Base-by-base conservation (phyloP, 2,888 invertebrate species). In the Cerastoderma edule region DNA sequence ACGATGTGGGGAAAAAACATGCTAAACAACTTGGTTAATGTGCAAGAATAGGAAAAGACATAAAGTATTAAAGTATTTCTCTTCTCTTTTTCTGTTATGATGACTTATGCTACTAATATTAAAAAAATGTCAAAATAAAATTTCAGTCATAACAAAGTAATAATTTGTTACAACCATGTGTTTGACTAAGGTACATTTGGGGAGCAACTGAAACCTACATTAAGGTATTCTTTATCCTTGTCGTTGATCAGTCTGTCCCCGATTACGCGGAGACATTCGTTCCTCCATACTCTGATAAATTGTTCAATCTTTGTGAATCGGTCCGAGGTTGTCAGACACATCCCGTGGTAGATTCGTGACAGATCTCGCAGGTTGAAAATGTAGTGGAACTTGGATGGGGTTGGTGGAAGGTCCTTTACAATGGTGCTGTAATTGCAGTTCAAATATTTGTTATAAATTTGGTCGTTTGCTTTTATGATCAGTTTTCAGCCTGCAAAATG, bases 321-420 rank as follows among this genome's bases (percentile, higher is more conserved):
- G 80, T 94, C 94, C 0, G 96, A 95, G 50, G 95, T 95, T 13
- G 96, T 96, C 77, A 96, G 95, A 70, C 96, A 95, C 91, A 98
- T 92, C 0, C 98, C 98, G 19, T 96, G 96, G 84, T 95, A 95
- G 78, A 98, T 95, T 72, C 97, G 95, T 0, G 97, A 97, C 84
- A 98, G 93, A 93, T 98, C 98, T 57, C 97, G 95, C 92, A 98
- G 95, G 93, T 98, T 98, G 94, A 98, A 98, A 85, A 97, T 96
- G 93, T 98, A 98, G 93, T 98, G 98, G 93, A 98, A 98, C 93
- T 97, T 97, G 5, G 96, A 96, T 0, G 98, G 98, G 0, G 97
- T 98, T 1, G 98, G 97, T 0, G 97, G 97, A 68, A 98, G 93
- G 78, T 97, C 96, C 27, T 94, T 94, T 76, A 96, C 95, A 50